Percentiles rank a stretch among this genome's conserved stretches.
These are phyloP conservation scores for Montipora foliosa DNA, from an alignment of 64 coral and sea anemone species.

Conservation along the genomic window DNA sequence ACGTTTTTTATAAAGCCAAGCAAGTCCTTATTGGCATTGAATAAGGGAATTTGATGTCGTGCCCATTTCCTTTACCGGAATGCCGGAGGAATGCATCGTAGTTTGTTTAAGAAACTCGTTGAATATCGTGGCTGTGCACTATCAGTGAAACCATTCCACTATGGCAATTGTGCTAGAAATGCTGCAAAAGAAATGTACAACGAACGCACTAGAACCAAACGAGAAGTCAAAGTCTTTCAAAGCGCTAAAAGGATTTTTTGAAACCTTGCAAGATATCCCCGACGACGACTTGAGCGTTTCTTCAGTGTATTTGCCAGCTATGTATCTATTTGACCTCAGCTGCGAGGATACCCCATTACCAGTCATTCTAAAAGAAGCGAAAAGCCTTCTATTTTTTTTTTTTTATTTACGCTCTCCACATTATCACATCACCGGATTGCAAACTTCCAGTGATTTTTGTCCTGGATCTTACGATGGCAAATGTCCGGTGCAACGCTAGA, in stretches of 20 bases:
- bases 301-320: conserved; percentile 51
- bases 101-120: conserved; percentile 53
- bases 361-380: conserved; percentile 49
- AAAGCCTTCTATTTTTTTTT: conserved; percentile 54
- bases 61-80: conserved; percentile 66
- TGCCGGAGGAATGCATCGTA: not conserved
- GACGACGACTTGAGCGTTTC: not conserved
- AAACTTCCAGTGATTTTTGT: conserved; percentile 42
- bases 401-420: conserved; percentile 73
- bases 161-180: conserved; percentile 58
- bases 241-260: conserved; percentile 73
- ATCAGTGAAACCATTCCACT: conserved; percentile 33
- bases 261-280: not conserved
- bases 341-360: not conserved
- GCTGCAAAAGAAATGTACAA: conserved; percentile 23
- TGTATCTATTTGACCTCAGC: not conserved
- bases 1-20: conserved; percentile 59
- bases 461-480: conserved; percentile 51
- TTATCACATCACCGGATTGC: conserved; percentile 61
- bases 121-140: conserved; percentile 62
- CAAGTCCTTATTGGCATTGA: conserved; percentile 62
- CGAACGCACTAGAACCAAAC: conserved; percentile 22
- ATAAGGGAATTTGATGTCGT: conserved; percentile 24
- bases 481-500: not conserved
- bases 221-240: not conserved